Evolutionary conservation across 2,797 vertebrate genomes (phyloP).

Genomic region (Borostomias antarcticus): DNA sequence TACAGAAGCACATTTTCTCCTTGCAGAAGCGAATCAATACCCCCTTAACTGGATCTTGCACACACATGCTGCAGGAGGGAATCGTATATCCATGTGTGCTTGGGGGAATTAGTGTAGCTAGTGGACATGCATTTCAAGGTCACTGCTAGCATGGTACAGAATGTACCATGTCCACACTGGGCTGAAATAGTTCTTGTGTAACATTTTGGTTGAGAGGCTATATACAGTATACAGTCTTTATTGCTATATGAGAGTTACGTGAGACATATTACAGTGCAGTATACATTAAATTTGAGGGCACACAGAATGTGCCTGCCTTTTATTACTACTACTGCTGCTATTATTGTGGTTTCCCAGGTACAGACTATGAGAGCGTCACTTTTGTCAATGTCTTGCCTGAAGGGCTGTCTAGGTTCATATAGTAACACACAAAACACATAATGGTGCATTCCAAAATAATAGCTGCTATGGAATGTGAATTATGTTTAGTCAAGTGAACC

Average conservation of each 20-base stretch:
- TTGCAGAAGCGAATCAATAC: slow-evolving; percentile 11
- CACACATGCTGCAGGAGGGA: slow-evolving; percentile 1
- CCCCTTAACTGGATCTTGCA: slow-evolving; percentile 16
- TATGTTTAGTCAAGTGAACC: too few relatives aligned
- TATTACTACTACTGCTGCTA: too few relatives aligned
- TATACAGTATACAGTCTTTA: neutral
- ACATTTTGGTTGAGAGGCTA: neutral
- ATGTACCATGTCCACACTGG: slow-evolving; percentile 1
- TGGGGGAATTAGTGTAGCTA: slow-evolving; percentile 4
- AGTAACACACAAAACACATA: too few relatives aligned
- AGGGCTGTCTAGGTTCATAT: too few relatives aligned
- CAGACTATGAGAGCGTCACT: too few relatives aligned
- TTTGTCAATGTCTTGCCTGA: too few relatives aligned
- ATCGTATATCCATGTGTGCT: slow-evolving; percentile 16
- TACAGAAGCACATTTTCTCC: neutral
- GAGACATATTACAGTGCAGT: neutral
- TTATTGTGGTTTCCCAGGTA: too few relatives aligned
- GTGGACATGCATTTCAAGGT: slow-evolving; percentile 14
- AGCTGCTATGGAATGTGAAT: too few relatives aligned
- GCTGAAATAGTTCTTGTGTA: neutral
- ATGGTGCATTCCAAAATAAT: too few relatives aligned
- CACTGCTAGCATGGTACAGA: slow-evolving; percentile 9
- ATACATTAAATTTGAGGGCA: neutral
- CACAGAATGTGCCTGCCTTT: too few relatives aligned
- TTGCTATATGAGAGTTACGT: neutral